Evolutionary conservation across 30 jellyfish, hydroid and myxozoan species (phyloP).

Genomic region (Hydractinia echinata): DNA sequence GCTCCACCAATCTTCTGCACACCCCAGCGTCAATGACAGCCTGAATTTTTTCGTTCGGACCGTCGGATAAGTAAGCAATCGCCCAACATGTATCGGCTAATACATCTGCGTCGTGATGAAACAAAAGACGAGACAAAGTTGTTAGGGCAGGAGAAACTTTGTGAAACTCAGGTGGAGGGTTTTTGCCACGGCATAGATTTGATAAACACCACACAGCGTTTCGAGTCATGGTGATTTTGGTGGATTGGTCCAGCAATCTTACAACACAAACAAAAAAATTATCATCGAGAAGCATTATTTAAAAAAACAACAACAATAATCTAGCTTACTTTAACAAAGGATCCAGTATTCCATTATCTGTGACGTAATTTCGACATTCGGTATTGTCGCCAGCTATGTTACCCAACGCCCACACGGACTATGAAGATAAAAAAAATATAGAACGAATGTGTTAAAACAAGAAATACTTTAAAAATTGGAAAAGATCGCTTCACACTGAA

Average conservation of each 20-base stretch:
- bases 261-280: background rate
- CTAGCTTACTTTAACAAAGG: slow-evolving; percentile 74
- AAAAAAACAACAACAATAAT: background rate
- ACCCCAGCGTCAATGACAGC: slow-evolving; percentile 99
- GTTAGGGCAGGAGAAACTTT: slow-evolving; percentile 90
- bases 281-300: background rate
- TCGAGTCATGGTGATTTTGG: slow-evolving; percentile 55
- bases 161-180: slow-evolving; percentile 94
- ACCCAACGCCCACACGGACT: slow-evolving; percentile 99
- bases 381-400: slow-evolving; percentile 97
- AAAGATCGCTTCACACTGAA: too few relatives aligned
- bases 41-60: slow-evolving; percentile 91
- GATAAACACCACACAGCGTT: slow-evolving; percentile 99
- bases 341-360: slow-evolving; percentile 58
- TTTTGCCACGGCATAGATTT: slow-evolving; percentile 93
- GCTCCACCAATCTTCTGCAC: slow-evolving; percentile 92
- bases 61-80: slow-evolving; percentile 92
- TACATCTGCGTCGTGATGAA: slow-evolving; percentile 75
- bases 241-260: slow-evolving; percentile 62
- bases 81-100: slow-evolving; percentile 99
- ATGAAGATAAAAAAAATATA: background rate
- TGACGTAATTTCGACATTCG: slow-evolving; percentile 68
- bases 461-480: too few relatives aligned
- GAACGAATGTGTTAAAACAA: background rate
- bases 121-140: slow-evolving; percentile 63